These are phyloP conservation scores for Antrozous pallidus DNA, from an alignment of 2,797 vertebrate genomes.

Conservation along the genomic window DNA sequence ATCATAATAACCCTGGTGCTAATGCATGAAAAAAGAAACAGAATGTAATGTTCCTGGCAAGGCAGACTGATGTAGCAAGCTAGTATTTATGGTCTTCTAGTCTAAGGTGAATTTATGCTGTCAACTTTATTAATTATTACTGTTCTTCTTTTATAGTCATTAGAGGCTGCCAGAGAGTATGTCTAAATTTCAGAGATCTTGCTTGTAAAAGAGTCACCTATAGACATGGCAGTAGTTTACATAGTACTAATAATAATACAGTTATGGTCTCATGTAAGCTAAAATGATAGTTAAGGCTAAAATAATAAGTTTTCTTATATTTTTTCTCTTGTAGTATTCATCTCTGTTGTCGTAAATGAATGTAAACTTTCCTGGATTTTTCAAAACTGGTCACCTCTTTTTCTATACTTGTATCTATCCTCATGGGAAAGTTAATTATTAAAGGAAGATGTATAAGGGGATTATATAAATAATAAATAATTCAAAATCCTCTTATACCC, in stretches of 20 bases:
- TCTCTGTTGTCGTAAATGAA: not conserved
- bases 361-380: not conserved
- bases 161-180: not conserved
- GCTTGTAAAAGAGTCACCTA: not conserved
- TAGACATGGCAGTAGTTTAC: not conserved
- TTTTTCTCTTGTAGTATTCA: not conserved
- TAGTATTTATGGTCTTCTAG: not conserved
- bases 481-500: not conserved
- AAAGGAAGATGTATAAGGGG: not conserved
- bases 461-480: too few relatives aligned
- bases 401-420: not conserved
- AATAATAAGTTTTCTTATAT: not conserved
- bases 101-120: not conserved
- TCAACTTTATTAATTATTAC: conserved; percentile 21
- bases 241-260: not conserved
- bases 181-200: not conserved
- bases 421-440: not conserved
- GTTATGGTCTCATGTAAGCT: not conserved
- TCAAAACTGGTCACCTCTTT: not conserved
- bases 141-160: not conserved
- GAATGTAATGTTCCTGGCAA: not conserved
- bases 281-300: not conserved
- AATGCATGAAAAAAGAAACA: not conserved
- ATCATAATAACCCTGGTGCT: not conserved
- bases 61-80: not conserved